Evolutionary conservation across 1,140 invertebrate genomes (phyloP).

Genomic region (Cydia strobilella): DNA sequence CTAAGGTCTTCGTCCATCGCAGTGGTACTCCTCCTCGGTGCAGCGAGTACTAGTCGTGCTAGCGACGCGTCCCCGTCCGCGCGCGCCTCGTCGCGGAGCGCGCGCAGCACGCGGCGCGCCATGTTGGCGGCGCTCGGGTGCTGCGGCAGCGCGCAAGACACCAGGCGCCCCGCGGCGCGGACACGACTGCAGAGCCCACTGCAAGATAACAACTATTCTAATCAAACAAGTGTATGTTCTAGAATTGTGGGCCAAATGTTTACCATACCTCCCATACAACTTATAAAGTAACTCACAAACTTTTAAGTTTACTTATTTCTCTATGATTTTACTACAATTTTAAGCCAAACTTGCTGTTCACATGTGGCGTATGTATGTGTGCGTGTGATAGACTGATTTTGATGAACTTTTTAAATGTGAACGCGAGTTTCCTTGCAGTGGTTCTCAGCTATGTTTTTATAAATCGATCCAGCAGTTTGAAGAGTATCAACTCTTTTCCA

Average conservation of each 20-base stretch:
- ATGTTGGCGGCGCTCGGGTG: slow-evolving; percentile 57
- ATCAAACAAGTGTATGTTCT: background rate
- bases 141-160: slow-evolving; percentile 49
- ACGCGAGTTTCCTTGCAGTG: too few species aligned
- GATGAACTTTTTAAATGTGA: too few species aligned
- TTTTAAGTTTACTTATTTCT: background rate
- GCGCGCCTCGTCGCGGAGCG: slow-evolving; percentile 61
- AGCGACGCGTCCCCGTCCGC: slow-evolving; percentile 59
- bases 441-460: too few species aligned
- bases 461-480: too few species aligned
- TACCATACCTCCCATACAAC: too few species aligned
- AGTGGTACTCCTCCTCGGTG: slow-evolving; percentile 51
- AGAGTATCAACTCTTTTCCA: too few species aligned
- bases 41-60: slow-evolving; percentile 59
- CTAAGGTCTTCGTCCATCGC: slow-evolving; percentile 46
- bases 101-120: slow-evolving; percentile 59
- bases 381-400: too few species aligned
- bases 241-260: too few species aligned
- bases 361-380: too few species aligned
- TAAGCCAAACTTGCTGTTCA: too few species aligned
- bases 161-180: slow-evolving; percentile 46
- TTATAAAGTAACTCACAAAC: too few species aligned
- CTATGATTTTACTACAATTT: background rate
- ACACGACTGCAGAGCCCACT: slow-evolving; percentile 54
- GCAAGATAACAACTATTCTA: background rate